phyloP scores from a whole-genome alignment of 2,113 vertebrate genomes.

The Erinaceus europaeus region DNA sequence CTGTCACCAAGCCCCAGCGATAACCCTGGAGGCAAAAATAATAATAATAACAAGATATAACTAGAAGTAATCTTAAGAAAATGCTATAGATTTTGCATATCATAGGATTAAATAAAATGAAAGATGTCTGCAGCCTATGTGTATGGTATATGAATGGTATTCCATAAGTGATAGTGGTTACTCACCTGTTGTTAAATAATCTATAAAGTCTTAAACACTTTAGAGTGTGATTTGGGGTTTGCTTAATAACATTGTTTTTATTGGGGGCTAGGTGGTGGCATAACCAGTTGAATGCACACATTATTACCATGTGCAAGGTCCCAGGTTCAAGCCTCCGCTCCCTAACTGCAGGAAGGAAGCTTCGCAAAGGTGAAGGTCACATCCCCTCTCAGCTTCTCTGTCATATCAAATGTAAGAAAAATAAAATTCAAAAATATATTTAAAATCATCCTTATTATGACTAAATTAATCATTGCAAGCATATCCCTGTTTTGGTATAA shows the following conservation, averaged over 20 bases:
- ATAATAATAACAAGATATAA: not conserved
- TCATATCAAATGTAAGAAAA: no score
- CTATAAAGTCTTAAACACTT: not conserved
- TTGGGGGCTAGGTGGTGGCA: no score
- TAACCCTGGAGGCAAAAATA: no score
- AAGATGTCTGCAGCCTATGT: not conserved
- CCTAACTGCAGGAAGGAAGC: no score
- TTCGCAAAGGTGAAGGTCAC: no score
- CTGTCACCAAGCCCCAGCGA: no score
- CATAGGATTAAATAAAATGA: not conserved
- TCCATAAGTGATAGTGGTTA: not conserved
- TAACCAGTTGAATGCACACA: no score
- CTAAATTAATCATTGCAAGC: constrained; percentile 2
- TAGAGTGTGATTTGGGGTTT: constrained; percentile 19
- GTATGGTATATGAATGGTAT: not conserved
- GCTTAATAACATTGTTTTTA: no score
- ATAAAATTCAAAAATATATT: no score
- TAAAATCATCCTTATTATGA: not conserved
- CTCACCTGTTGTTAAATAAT: not conserved
- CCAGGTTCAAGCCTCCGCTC: no score
- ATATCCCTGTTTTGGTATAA: constrained; percentile 11
- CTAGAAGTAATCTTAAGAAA: not conserved
- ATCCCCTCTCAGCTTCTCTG: no score
- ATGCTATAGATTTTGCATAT: not conserved
- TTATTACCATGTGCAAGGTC: no score